Base-by-base conservation (phyloP, 2,113 vertebrate species). In the Chaenogobius annularis region DNA sequence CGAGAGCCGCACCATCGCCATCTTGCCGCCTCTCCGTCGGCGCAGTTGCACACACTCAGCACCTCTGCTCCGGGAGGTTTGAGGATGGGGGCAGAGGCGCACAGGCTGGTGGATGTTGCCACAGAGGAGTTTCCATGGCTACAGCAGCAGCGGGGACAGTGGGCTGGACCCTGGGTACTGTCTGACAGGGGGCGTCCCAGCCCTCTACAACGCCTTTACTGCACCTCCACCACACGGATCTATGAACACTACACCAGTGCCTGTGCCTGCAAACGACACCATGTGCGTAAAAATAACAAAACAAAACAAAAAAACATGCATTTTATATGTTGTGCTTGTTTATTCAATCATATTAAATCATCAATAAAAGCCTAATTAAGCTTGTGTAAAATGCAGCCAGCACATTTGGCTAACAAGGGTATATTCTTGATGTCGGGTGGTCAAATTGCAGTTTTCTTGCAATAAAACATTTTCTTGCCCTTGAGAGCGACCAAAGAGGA, bases 41-140 rank as follows among this genome's bases (percentile, higher is more conserved):
- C 26, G 59, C 82, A 85, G 79, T 31, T 69, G 81, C 85, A 78
- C 84, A 72, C 83, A 69, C 68, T 85, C 86, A 69, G 83, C 81
- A 90, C 87, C 88, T 88, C 85, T 48, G 74, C 88, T 88, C 85
- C 37, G 74, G 66, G 80, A 84, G 88, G 87, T 89, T 61, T 77
- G 82, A 81, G 87, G 84, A 90, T 75, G 74, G 66, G 71, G 73
- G 73, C 86, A 65, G 74, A 74, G 55, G 55, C 20, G 22, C 20
- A 40, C 70, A 52, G 74, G 75, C 88, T 80, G 88, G 58, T 89
- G 90, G 93, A 92, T 91, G 91, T 87, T 92, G 92, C 91, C 88
- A 91, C 85, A 72, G 77, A 89, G 80, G 83, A 88, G 93, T 93
- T 93, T 91, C 92, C 92, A 93, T 94, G 90, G 89, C 88, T 85